Evolutionary conservation across 2,113 vertebrate species (phyloP).

Genomic region (Genyomyrus donnyi): DNA sequence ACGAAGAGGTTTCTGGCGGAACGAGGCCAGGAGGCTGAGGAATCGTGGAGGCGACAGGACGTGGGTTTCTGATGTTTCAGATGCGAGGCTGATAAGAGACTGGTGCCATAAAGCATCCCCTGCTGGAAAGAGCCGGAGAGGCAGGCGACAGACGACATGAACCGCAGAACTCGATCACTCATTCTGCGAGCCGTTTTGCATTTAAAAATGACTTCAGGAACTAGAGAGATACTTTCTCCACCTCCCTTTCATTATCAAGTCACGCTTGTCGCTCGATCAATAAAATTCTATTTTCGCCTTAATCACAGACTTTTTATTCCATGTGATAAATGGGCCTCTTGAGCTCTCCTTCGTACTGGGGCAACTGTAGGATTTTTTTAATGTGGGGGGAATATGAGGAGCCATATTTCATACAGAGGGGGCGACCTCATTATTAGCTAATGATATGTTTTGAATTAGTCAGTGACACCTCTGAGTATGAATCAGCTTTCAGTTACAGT

Average conservation of each 20-base stretch:
- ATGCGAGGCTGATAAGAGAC: not conserved
- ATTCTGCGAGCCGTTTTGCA: not conserved
- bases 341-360: not conserved
- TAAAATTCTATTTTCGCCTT: not conserved
- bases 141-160: not conserved
- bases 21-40: too few relatives aligned
- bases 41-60: not conserved
- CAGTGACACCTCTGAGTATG: not conserved
- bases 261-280: constrained; percentile 4
- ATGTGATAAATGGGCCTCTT: not conserved
- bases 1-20: too few relatives aligned
- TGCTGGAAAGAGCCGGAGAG: not conserved
- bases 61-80: not conserved
- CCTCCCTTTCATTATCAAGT: constrained; percentile 2
- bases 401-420: not conserved
- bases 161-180: not conserved
- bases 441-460: not conserved
- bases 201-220: constrained; percentile 5
- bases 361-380: not conserved
- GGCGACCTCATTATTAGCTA: not conserved
- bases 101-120: not conserved
- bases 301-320: not conserved
- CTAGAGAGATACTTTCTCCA: not conserved
- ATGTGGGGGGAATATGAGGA: not conserved
- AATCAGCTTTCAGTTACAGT: not conserved